Evolutionary conservation across 2,888 invertebrate species (phyloP).

Genomic region (Yponomeuta plumbellus): DNA sequence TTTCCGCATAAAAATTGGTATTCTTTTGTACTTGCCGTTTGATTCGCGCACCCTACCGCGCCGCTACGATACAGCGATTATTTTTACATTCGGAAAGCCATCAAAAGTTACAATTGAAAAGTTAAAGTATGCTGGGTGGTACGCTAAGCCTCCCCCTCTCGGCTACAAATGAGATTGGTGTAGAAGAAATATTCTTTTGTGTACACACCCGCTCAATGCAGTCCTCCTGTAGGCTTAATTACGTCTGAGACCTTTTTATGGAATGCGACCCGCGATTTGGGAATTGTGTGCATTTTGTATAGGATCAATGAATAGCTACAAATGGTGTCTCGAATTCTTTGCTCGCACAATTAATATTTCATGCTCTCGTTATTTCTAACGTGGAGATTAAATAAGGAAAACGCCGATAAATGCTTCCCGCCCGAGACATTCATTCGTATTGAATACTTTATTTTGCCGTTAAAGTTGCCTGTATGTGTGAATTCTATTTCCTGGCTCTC

Average conservation of each 20-base stretch:
- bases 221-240: constrained; percentile 35
- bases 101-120: constrained; percentile 77
- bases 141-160: constrained; percentile 54
- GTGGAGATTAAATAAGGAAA: background rate
- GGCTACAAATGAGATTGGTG: constrained; percentile 69
- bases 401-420: background rate
- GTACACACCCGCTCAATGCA: constrained; percentile 42
- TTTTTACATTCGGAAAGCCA: constrained; percentile 76
- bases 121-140: constrained; percentile 74
- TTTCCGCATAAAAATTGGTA: constrained; percentile 70
- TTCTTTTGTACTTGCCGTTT: constrained; percentile 65
- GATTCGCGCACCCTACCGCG: constrained; percentile 58
- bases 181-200: constrained; percentile 64
- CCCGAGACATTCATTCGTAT: background rate
- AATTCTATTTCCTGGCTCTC: background rate
- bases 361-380: background rate
- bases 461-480: background rate
- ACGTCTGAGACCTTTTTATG: constrained; percentile 27
- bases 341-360: background rate
- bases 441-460: background rate
- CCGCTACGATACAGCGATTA: constrained; percentile 67
- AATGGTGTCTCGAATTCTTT: constrained; percentile 11
- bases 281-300: constrained; percentile 18
- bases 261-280: constrained; percentile 7
- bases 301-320: constrained; percentile 8